Evolutionary conservation across 64 coral and sea anemone species (phyloP), one percentile per base, ranked within the genome.

Genomic region (Porites australiensis): DNA sequence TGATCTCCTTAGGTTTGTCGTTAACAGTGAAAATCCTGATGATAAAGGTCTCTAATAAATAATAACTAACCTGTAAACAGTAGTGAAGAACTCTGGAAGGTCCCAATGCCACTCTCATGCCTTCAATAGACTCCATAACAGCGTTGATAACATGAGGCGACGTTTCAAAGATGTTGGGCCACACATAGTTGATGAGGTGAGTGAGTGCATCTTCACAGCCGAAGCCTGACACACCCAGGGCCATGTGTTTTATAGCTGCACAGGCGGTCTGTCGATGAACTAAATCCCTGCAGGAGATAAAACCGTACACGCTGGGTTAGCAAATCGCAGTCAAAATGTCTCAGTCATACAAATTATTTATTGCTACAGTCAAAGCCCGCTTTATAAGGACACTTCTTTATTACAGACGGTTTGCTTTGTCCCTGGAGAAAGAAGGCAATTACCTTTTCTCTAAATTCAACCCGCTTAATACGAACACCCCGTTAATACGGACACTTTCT

Each of bases 81-180:
- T 99, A 99, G 52, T 99, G 98, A 75, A 99, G 85, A 20, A 95
- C 77, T 63, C 93, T 95, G 4, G 92, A 88, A 0, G 98, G 94
- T 52, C 98, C 98, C 3, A 99, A 74, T 3, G 98, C 98, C 23
- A 99, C 98, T 81, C 98, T 93, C 62, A 95, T 84, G 62, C 98
- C 98, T 75, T 99, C 98, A 2, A 95, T 92, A 51, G 98, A 95
- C 50, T 99, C 98, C 91, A 96, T 91, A 5, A 99, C 98, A 9
- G 98, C 98, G 54, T 99, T 99, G 13, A 99, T 93, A 19, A 99
- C 98, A 76, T 99, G 98, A 79, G 98, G 98, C 1, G 98, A 99
- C 0, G 98, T 99, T 73, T 99, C 98, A 82, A 99, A 99, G 76
- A 99, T 99, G 71, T 99, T 99, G 54, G 98, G 98, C 98, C 98